Evolutionary conservation across 2,797 vertebrate genomes (phyloP).

Genomic region (Anguilla anguilla): DNA sequence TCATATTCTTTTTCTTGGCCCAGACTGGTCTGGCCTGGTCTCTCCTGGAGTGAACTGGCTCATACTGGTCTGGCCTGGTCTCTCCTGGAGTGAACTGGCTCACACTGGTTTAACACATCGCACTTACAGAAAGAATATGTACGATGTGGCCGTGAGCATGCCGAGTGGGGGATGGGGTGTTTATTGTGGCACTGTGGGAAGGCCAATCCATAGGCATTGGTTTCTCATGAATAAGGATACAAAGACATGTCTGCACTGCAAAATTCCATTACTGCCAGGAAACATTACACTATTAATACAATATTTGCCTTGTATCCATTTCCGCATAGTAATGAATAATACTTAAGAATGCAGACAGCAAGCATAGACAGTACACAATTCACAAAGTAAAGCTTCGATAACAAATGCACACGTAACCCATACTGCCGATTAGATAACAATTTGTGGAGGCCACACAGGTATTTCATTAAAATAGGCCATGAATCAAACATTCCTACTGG

Average conservation of each 20-base stretch:
- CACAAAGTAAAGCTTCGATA: conserved; percentile 2
- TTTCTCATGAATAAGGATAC: not conserved
- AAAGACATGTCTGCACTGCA: not conserved
- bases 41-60: not conserved
- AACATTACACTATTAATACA: not conserved
- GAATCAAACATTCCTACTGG: not conserved
- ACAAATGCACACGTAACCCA: not conserved
- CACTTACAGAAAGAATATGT: not conserved
- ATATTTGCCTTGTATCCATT: not conserved
- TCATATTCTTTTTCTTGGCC: not conserved
- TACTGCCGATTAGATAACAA: not conserved
- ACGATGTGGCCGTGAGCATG: not conserved
- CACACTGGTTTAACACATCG: not conserved
- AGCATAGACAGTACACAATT: not conserved
- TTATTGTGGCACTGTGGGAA: not conserved
- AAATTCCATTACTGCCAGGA: not conserved
- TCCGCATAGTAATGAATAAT: not conserved
- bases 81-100: too few relatives aligned
- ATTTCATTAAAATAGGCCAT: not conserved
- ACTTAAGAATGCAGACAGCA: not conserved
- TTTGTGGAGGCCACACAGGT: not conserved
- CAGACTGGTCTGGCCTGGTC: not conserved
- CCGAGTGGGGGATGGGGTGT: not conserved
- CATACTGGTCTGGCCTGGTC: not conserved
- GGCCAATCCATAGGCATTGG: not conserved